Base-by-base conservation (phyloP, 2,797 vertebrate genomes). In the Malurus splendens region DNA sequence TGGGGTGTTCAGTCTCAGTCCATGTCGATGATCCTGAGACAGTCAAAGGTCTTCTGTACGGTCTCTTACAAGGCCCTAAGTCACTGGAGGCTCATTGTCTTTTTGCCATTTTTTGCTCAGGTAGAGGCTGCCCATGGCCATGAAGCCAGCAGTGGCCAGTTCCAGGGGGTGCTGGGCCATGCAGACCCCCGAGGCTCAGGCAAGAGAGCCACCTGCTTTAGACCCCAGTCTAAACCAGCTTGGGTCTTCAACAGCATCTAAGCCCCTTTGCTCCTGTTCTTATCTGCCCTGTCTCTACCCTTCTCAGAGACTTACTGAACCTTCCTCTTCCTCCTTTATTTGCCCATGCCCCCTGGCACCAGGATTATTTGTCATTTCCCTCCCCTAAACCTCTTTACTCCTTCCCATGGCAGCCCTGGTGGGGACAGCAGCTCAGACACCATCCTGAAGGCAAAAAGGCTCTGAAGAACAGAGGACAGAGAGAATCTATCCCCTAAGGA, bases 111-210 rank as follows among this genome's bases (percentile, higher is more conserved):
- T 36, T 18, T 42, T 5, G 2, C 2, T 6, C 0, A 7, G 22
- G 19, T 7, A 44, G 65, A n/a, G 24, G 38, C 9, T 85, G 28
- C 33, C 33, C n/a, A 23, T 2, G 23, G 42, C 32, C 0, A 2
- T 1, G 9, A 25, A 41, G 16, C 2, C 19, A 52, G 32, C 1
- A 5, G 36, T n/a, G 56, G 47, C 10, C 2, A 7, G 38, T 6
- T 70, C 44, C 7, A 10, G 39, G 32, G n/a, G 14, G 7, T 5
- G 6, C 7, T 30, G 55, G 51, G 33, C 8, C 39, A 79, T 0
- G 1, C 60, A 85, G 39, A 24, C 2, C 5, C 6, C 4, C 0
- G 0, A 4, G 3, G 51, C 28, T 64, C 33, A 38, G 52, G 42
- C 4, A 3, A 27, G 45, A 56, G 16, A 56, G 28, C 7, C 0